A percentile compares a stretch with the other conserved stretches of the same genome.
Evolutionary conservation across 92 coral and sea anemone species (phyloP).

Genomic region (Plumapathes pennacea): DNA sequence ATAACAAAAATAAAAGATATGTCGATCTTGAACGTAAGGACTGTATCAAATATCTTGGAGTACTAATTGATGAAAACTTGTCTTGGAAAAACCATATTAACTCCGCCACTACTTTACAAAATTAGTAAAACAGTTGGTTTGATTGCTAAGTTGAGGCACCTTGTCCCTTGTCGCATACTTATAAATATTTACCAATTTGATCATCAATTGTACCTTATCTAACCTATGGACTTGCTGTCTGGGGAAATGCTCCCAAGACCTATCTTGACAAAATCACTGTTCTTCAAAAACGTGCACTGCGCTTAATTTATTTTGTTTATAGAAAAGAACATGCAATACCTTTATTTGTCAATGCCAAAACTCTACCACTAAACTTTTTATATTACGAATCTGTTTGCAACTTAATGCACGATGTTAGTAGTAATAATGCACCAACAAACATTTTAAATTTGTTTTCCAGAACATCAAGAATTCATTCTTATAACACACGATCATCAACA

Average conservation of each 20-base stretch:
- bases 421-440: conserved; percentile 23
- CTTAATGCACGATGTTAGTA: conserved; percentile 41
- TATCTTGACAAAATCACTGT: conserved; percentile 30
- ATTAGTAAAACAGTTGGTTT: conserved; percentile 32
- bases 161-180: conserved; percentile 23
- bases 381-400: conserved; percentile 33
- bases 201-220: conserved; percentile 36
- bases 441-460: conserved; percentile 34
- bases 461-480: conserved; percentile 32
- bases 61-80: conserved; percentile 19
- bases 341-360: conserved; percentile 42
- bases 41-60: conserved; percentile 42
- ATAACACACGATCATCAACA: conserved; percentile 50
- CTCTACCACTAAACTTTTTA: conserved; percentile 37
- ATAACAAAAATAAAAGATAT: conserved; percentile 13
- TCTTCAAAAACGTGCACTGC: conserved; percentile 42
- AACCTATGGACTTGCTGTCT: conserved; percentile 28
- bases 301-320: conserved; percentile 24
- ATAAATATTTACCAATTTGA: conserved; percentile 23
- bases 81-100: conserved; percentile 38
- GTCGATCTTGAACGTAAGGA: conserved; percentile 21
- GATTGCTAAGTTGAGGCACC: conserved; percentile 21
- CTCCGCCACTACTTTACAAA: conserved; percentile 22
- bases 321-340: conserved; percentile 45
- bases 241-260: conserved; percentile 49